Conservation (phyloP, 2,113 vertebrate genomes). For the Platanista minor region DNA sequence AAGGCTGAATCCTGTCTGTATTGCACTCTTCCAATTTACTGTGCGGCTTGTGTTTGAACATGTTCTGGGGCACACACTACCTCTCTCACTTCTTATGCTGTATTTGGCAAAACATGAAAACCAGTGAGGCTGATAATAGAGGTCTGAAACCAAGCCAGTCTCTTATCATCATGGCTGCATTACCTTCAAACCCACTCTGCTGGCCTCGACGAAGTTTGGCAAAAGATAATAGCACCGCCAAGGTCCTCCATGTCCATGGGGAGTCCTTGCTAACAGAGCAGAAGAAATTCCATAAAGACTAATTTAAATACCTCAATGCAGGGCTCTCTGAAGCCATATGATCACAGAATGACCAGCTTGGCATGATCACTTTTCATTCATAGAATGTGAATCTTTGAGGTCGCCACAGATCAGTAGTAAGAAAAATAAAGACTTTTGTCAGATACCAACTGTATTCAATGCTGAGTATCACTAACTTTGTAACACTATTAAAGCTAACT, state of each 20-base stretch:
- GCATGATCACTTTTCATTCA: background rate
- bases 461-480: background rate
- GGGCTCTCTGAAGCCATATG: background rate
- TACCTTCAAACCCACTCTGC: background rate
- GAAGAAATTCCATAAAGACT: background rate
- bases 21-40: background rate
- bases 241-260: background rate
- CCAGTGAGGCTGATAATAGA: background rate
- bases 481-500: background rate
- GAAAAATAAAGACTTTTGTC: background rate
- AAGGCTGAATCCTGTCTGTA: background rate
- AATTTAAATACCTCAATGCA: background rate
- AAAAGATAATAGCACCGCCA: background rate
- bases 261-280: background rate
- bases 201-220: background rate
- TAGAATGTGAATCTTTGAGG: background rate
- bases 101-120: conserved; percentile 24
- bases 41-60: background rate
- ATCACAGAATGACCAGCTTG: background rate
- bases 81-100: background rate
- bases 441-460: background rate
- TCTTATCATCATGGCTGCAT: background rate
- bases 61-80: background rate
- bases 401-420: background rate
- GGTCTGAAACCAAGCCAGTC: background rate